Base-by-base conservation (phyloP, 2,888 invertebrate genomes). In the Machimus atricapillus region DNA sequence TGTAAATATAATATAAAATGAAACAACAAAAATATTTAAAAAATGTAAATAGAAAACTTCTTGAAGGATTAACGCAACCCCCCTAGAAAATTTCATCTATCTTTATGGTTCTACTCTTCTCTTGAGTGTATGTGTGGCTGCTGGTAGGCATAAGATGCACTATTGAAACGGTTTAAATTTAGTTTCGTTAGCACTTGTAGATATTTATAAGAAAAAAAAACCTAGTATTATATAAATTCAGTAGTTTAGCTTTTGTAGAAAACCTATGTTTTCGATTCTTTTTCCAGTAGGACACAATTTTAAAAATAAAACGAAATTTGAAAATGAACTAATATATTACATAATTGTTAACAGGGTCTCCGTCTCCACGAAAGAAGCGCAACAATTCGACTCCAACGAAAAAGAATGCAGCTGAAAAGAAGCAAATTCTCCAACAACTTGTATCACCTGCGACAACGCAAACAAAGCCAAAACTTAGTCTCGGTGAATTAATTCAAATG, bases 311-410 rank as follows among this genome's bases (percentile, higher is more conserved):
- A 37, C 16, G 34, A 0, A 1, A 8, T 37, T 1, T 27, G 37
- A 19, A 37, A 2, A n/a, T 2, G 23, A 9, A 12, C 66, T 66
- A 27, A 23, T 12, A 9, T 66, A 27, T 66, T 9, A 9, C 3
- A 12, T 66, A 23, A 27, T 2, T 27, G 12, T 76, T 74, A 76
- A 52, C 93, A 96, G 96, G 96, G 91, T 95, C 96, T 66, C 96
- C 96, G 40, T 96, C 96, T 85, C 96, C 96, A 79, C 94, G 96
- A 90, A 96, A 96, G 93, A 96, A 96, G 92, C 94, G 96, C 90
- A 96, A 96, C 93, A 96, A 96, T 91, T 96, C 96, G 9, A 96
- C 96, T 31, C 96, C 96, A 31, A 95, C 95, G 12, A 96, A 95
- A 93, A 96, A 96, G 91, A 95, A 95, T 90, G 95, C 95, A 27